Percentiles rank a stretch among this genome's conserved stretches.
phyloP scores from a whole-genome alignment of 2,113 vertebrate species.

The Zonotrichia leucophrys region DNA sequence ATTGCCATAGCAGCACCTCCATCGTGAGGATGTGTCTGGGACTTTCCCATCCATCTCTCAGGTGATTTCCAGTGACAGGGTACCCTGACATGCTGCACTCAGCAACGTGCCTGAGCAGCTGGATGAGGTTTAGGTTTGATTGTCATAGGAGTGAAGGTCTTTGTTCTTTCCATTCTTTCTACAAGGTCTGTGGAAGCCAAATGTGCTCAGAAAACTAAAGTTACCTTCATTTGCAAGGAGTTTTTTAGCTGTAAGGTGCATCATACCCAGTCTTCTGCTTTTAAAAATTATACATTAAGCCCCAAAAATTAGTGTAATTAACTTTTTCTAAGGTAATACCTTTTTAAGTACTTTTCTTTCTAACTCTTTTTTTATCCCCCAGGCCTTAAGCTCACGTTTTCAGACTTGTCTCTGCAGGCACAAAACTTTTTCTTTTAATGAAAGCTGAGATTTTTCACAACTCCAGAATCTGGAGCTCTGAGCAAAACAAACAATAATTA shows the following conservation, averaged over 20 bases:
- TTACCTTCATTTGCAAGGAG: not conserved
- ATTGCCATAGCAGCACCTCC: not conserved
- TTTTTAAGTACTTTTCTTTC: not conserved
- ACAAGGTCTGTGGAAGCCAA: not conserved
- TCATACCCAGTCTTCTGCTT: not conserved
- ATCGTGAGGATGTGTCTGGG: not conserved
- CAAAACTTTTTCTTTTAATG: conserved; percentile 20
- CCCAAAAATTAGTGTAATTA: not conserved
- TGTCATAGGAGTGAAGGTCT: not conserved
- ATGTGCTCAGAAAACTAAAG: not conserved
- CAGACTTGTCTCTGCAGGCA: conserved; percentile 28
- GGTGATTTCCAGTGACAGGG: not conserved
- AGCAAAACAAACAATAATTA: conserved; percentile 32
- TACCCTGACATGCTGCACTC: not conserved
- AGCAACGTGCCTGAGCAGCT: not conserved
- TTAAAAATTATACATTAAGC: not conserved
- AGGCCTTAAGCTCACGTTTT: not conserved
- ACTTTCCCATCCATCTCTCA: not conserved
- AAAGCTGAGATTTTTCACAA: conserved; percentile 30
- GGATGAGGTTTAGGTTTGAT: not conserved
- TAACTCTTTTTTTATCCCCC: not conserved
- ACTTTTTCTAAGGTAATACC: not conserved
- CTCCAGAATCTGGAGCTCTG: not conserved
- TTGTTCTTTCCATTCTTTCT: not conserved
- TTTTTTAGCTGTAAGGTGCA: not conserved